Evolutionary conservation across 2,113 vertebrate species (phyloP).

Genomic region (Syngnathus floridae): DNA sequence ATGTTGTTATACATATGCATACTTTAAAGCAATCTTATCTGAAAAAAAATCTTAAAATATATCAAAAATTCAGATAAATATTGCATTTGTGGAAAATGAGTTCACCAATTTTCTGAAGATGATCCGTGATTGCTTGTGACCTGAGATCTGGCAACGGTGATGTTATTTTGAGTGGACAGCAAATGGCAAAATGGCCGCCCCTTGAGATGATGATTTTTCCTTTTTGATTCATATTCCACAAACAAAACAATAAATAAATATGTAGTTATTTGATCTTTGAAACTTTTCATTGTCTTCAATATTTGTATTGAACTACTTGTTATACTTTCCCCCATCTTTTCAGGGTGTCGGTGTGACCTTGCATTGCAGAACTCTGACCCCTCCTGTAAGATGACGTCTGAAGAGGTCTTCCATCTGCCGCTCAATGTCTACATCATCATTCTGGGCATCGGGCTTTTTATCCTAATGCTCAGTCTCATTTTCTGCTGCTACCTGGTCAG

Average conservation of each 20-base stretch:
- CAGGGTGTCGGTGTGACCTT: constrained; percentile 56
- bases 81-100: no score
- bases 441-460: constrained; percentile 70
- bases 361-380: constrained; percentile 27
- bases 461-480: constrained; percentile 71
- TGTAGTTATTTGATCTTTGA: neutral
- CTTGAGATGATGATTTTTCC: no score
- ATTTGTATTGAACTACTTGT: neutral
- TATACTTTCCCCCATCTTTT: neutral
- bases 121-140: no score
- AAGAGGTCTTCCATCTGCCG: constrained; percentile 59
- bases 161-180: no score
- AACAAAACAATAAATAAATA: no score
- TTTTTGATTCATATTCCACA: no score
- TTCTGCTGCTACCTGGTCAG: constrained; percentile 77
- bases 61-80: no score
- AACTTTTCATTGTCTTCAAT: neutral
- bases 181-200: no score
- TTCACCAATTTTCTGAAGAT: no score
- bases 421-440: constrained; percentile 71
- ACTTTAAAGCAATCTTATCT: no score
- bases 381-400: constrained; percentile 60
- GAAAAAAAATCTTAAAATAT: no score
- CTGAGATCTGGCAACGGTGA: no score
- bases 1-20: neutral